These are phyloP conservation scores for Lithophane leautieri DNA, from an alignment of 2,888 invertebrate species.

Conservation along the genomic window DNA sequence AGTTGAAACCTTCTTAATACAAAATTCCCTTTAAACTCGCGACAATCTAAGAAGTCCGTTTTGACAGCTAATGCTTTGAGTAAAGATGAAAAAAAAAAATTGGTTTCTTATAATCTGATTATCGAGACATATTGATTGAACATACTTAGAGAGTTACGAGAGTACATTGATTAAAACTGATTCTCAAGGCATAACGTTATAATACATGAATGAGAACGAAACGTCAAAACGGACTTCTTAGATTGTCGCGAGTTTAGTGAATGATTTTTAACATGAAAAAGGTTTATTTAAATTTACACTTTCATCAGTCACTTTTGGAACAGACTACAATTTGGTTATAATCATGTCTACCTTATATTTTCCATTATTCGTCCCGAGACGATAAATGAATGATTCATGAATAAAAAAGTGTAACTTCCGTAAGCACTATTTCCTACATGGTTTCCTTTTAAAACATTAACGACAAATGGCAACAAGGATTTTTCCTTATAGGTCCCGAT, in stretches of 20 bases:
- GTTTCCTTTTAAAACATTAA: conserved; percentile 26
- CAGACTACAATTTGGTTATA: neutral
- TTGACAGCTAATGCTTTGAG: no score
- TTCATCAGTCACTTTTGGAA: neutral
- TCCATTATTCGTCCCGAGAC: neutral
- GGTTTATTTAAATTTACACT: neutral
- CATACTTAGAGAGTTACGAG: no score
- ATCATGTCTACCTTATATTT: neutral
- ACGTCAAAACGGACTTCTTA: no score
- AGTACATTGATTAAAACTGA: no score
- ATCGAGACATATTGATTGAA: no score
- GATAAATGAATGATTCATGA: conserved; percentile 8
- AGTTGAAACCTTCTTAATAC: neutral
- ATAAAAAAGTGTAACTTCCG: conserved; percentile 28
- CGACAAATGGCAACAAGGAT: conserved; percentile 43
- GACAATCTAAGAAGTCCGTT: no score
- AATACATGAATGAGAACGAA: no score
- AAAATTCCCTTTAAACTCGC: neutral
- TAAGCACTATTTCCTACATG: conserved; percentile 33
- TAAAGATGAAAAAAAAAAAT: no score
- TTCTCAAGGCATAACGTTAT: no score
- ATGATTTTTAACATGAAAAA: neutral
- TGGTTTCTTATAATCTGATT: no score
- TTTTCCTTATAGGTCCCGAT: conserved; percentile 34
- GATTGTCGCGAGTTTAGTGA: no score